Conservation (phyloP, 2,113 vertebrate species). For the Cyanistes caeruleus region DNA sequence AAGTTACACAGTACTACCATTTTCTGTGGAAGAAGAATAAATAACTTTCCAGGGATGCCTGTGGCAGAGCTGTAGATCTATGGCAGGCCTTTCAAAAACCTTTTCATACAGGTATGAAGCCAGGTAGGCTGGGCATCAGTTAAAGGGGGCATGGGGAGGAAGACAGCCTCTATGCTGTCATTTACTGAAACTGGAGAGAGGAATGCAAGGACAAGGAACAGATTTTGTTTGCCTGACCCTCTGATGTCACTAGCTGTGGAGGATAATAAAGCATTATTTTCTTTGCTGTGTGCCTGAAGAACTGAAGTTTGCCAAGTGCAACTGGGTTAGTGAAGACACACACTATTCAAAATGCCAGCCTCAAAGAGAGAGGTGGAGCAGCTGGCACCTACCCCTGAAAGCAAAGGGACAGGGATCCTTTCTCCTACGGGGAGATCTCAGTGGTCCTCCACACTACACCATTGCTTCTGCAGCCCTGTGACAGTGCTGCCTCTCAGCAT, state of each 20-base stretch:
- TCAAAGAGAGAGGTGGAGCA: background rate
- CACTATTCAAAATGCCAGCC: background rate
- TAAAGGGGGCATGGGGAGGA: rapidly evolving
- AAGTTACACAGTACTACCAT: background rate
- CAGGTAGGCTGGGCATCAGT: background rate
- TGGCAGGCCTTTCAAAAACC: background rate
- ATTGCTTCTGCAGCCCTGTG: background rate
- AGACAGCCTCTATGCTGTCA: background rate
- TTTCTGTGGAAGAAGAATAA: background rate
- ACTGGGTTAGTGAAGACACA: background rate
- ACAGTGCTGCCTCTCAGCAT: background rate
- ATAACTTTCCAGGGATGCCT: background rate
- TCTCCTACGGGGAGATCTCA: background rate
- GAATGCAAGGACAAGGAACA: background rate
- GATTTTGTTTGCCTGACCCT: conserved; percentile 1
- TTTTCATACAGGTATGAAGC: background rate
- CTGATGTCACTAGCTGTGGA: conserved; percentile 3
- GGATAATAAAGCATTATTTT: conserved; percentile 21
- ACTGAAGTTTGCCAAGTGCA: conserved; percentile 14
- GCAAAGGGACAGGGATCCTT: background rate
- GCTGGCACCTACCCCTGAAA: background rate
- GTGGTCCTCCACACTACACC: background rate
- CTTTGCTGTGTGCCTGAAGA: background rate
- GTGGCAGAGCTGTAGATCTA: background rate
- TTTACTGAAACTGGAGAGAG: background rate